Evolutionary conservation across 2,113 vertebrate species (phyloP).

Genomic region (Cercopithecus mona): DNA sequence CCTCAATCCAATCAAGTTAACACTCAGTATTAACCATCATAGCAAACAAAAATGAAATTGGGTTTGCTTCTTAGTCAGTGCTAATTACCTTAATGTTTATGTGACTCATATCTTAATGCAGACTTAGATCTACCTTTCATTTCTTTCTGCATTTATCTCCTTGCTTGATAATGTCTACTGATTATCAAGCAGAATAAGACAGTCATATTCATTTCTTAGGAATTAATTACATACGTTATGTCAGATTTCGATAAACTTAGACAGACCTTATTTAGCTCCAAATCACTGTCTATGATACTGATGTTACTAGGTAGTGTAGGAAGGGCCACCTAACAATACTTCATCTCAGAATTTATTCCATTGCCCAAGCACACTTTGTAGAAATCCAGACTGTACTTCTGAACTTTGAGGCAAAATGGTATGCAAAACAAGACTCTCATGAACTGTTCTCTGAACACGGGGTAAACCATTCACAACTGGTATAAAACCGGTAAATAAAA

Average conservation of each 20-base stretch:
- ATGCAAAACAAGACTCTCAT: too few relatives aligned
- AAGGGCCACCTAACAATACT: rapidly evolving
- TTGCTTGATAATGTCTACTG: neutral
- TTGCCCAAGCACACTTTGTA: too few relatives aligned
- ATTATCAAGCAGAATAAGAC: neutral
- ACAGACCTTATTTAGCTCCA: neutral
- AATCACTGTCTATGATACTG: neutral
- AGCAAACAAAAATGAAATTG: neutral
- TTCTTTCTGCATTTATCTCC: neutral
- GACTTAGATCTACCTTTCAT: neutral
- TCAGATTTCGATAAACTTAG: neutral
- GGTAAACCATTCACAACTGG: neutral
- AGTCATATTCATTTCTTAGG: neutral
- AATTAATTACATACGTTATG: neutral
- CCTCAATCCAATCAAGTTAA: too few relatives aligned
- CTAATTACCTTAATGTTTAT: neutral
- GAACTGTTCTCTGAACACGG: neutral
- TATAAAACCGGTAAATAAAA: neutral
- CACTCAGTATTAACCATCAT: too few relatives aligned
- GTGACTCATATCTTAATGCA: neutral
- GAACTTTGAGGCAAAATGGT: neutral
- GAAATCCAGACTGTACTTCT: neutral
- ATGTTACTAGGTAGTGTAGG: rapidly evolving
- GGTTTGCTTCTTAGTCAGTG: neutral
- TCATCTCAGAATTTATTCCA: neutral